Base-by-base conservation (phyloP, 2,888 invertebrate species). In the Atethmia centrago region DNA sequence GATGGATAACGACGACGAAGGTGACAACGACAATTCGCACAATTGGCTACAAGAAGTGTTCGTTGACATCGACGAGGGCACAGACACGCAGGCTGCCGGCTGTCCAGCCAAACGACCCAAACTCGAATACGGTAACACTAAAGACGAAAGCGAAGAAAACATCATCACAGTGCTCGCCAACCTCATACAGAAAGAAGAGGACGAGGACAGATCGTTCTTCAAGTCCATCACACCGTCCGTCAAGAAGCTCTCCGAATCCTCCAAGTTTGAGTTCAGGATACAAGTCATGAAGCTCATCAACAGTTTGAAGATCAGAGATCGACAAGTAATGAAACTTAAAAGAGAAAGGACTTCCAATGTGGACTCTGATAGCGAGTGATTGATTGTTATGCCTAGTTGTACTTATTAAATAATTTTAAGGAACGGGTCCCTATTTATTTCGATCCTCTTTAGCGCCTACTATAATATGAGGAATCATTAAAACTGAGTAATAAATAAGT, bases 141-240 rank as follows among this genome's bases (percentile, higher is more conserved):
- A 85, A 73, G 89, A 88, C 7, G 70, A 88, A 4, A 45, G 59
- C 0, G 89, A 90, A 14, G 89, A 90, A 9, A 91, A 85, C 55
- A 84, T 94, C 16, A 87, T 92, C 0, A 74, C 89, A 0, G 84
- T 94, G 8, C 88, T 94, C 25, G 90, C 91, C 14, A 92, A 88
- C 71, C 77, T 95, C 47, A 89, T 94, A 55, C 90, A 92, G n/a
- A 92, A 88, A 49, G 95, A 95, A 68, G 93, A 94, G 9, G 95
- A 95, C 42, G 94, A 94, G 64, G 94, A 95, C 56, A 90, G 92
- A 59, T 91, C 94, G 0, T 95, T 95, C 85, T 95, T 95, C 69
- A 93, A 90, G 49, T 94, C 94, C 0, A 91, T 95, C 58, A 90
- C 90, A 1, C 94, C 94, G 0, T 77, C 90, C 0, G 94, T 95